These are phyloP conservation scores for Laterallus jamaicensis DNA, from an alignment of 2,113 vertebrate species.

Conservation along the genomic window DNA sequence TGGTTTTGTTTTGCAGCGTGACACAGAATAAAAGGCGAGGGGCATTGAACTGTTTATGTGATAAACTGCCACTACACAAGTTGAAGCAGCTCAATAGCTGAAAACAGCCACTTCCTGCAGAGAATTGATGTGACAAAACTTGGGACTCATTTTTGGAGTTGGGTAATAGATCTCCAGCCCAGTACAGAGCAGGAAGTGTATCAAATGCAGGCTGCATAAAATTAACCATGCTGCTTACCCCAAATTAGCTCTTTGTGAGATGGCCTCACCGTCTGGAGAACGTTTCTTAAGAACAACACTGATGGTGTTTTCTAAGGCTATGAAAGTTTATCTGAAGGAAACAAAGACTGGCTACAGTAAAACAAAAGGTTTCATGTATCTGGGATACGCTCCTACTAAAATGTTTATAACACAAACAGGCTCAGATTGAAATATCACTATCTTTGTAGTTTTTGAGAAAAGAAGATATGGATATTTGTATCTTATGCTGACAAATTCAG, in stretches of 20 bases:
- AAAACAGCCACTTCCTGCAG: conserved; percentile 33
- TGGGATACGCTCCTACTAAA: conserved; percentile 1
- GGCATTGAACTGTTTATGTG: neutral
- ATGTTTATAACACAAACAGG: neutral
- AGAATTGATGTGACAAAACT: conserved; percentile 39
- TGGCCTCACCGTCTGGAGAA: neutral
- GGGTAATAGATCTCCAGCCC: neutral
- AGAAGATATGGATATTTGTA: neutral
- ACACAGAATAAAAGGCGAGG: neutral
- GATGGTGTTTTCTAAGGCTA: neutral
- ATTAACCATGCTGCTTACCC: neutral
- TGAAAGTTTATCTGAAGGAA: neutral
- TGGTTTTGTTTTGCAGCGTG: neutral
- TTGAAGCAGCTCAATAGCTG: conserved; percentile 40
- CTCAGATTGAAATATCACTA: neutral
- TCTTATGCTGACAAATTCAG: neutral
- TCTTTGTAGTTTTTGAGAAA: neutral
- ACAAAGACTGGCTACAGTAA: neutral
- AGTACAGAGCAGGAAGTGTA: neutral
- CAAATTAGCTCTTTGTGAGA: neutral
- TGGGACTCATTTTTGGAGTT: neutral
- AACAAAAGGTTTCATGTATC: neutral
- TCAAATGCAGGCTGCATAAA: neutral
- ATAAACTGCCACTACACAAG: neutral
- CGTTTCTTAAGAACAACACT: neutral